Evolutionary conservation across 2,797 vertebrate genomes (phyloP).

Genomic region (Thripadectes ignobilis): DNA sequence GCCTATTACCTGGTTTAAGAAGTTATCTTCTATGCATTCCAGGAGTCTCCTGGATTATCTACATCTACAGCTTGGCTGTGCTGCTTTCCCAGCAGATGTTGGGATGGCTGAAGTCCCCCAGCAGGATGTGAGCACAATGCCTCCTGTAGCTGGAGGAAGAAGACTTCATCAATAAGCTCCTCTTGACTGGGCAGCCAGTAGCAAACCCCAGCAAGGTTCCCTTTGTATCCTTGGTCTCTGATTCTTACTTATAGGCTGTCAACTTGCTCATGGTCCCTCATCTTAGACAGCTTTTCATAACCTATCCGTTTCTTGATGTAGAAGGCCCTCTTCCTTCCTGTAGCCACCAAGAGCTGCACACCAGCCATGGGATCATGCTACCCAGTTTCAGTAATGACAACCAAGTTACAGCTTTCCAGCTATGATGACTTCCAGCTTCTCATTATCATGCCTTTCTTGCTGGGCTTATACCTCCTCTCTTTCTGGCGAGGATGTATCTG

Average conservation of each 20-base stretch:
- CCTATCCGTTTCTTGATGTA: not conserved
- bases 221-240: not conserved
- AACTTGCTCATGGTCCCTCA: not conserved
- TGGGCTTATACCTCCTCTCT: not conserved
- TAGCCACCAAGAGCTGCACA: not conserved
- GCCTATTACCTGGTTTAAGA: not conserved
- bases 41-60: not conserved
- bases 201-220: not conserved
- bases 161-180: not conserved
- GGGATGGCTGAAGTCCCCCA: not conserved
- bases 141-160: not conserved
- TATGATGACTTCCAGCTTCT: not conserved
- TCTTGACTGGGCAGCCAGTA: not conserved
- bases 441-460: not conserved
- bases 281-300: not conserved
- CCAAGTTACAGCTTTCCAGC: not conserved
- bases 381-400: not conserved
- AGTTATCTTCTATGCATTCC: not conserved
- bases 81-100: not conserved
- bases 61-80: not conserved
- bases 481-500: not conserved
- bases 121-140: not conserved
- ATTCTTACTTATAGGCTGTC: not conserved
- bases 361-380: not conserved
- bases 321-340: not conserved